Evolutionary conservation across 1,140 invertebrate genomes (phyloP), one percentile per base, ranked within the genome.

Genomic region (Drosophila lacteicornis): DNA sequence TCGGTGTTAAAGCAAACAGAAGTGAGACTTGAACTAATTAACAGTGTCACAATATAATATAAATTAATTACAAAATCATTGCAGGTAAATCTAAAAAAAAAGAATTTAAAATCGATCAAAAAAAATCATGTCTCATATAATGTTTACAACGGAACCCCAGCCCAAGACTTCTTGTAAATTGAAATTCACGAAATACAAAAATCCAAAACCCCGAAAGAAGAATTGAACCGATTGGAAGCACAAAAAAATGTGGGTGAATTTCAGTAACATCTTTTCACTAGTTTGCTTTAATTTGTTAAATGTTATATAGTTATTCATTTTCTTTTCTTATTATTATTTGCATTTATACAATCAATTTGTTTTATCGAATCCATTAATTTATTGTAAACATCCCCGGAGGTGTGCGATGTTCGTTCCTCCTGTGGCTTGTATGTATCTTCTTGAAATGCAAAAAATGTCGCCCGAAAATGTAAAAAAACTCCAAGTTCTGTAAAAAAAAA

Each of bases 381-480:
- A 71, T 59, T 73, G 69, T 73, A 71, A 73, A 71, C 69, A 73
- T 49, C 27, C 69, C 33, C 51, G 27, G 19, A 33, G 47, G 60
- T 19, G 27, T 27, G 15, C 38, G 47, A 65, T 43, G 19, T 51
- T 19, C 45, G 67, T 67, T 12, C 47, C 69, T 58, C 67, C 19
- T 22, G 36, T 43, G 68, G 68, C 17, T 42, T 71, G 65, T 27
- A 46, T 71, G 25, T 65, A 22, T 40, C 15, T 33, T 19, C 40
- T 69, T 69, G 36, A 50, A 58, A 42, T 45, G 22, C 38, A 43
- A 66, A 55, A 55, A 49, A 58, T 71, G 66, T 71, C 36, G 66
- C 1, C 40, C 33, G 40, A 71, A 71, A 58, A 40, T 71, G 66
- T 71, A 56, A 69, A 55, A 38, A 55, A 40, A 51, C 19, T 12